phyloP scores from a whole-genome alignment of 23 tunicate genomes.

The Styela clava region DNA sequence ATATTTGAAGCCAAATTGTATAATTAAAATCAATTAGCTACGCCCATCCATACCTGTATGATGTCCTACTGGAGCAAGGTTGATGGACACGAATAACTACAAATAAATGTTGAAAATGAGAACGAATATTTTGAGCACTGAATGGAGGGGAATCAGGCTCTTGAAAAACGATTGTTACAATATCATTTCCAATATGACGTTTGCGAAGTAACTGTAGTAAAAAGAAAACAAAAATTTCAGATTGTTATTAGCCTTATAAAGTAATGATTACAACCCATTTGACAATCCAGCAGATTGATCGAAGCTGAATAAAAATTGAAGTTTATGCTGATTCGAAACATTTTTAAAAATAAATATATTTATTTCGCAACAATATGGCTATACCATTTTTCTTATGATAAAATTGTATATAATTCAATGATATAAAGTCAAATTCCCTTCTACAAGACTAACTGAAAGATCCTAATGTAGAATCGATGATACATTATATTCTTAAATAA shows the following conservation, averaged over 20 bases:
- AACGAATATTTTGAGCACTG: slow-evolving; percentile 67
- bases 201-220: slow-evolving; percentile 80
- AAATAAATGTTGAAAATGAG: slow-evolving; percentile 95
- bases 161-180: slow-evolving; percentile 90
- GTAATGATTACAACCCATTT: neutral
- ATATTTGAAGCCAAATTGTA: too few relatives aligned
- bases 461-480: too few relatives aligned
- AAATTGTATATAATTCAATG: slow-evolving; percentile 1
- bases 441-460: too few relatives aligned
- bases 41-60: slow-evolving; percentile 94
- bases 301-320: neutral
- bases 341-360: neutral
- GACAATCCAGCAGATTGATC: neutral
- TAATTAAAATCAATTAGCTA: too few relatives aligned
- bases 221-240: neutral
- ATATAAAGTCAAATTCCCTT: too few relatives aligned
- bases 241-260: too few relatives aligned
- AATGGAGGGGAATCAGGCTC: slow-evolving; percentile 90
- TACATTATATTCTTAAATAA: too few relatives aligned
- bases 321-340: neutral
- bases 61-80: slow-evolving; percentile 59
- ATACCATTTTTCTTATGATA: neutral
- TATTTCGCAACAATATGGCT: neutral
- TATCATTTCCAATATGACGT: slow-evolving; percentile 96
- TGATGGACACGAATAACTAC: slow-evolving; percentile 68